Evolutionary conservation across 2,113 vertebrate genomes (phyloP).

Genomic region (Chionis minor): DNA sequence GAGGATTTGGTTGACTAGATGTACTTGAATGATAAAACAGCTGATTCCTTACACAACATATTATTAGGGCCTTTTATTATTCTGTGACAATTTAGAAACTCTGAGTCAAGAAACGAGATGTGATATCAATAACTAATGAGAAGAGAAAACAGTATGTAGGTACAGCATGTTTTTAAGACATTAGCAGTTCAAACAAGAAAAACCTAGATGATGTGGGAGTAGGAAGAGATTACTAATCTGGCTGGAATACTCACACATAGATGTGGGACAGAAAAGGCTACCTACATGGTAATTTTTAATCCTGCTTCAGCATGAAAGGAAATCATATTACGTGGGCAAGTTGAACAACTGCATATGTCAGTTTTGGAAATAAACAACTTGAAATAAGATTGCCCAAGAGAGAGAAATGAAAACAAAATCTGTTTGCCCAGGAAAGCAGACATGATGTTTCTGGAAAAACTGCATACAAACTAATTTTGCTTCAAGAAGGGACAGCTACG

Average conservation of each 20-base stretch:
- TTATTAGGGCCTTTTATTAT: not conserved
- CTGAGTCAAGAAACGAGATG: not conserved
- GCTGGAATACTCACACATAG: not conserved
- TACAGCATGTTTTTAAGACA: not conserved
- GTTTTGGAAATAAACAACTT: not conserved
- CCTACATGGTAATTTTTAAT: not conserved
- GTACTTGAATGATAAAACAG: not conserved
- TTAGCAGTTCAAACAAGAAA: not conserved
- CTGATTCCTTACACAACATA: not conserved
- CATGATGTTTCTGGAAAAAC: not conserved
- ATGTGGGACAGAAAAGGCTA: not conserved
- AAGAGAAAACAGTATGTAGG: not conserved
- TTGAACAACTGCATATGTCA: not conserved
- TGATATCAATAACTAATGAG: not conserved
- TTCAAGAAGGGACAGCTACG: not conserved
- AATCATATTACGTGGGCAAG: not conserved
- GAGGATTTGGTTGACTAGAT: not conserved
- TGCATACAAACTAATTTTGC: not conserved
- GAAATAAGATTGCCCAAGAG: not conserved
- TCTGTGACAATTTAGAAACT: not conserved
- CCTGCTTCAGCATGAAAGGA: not conserved
- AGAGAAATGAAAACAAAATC: constrained; percentile 1
- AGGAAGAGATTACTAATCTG: not conserved
- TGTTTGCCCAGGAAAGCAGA: not conserved
- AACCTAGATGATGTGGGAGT: not conserved